phyloP scores from a whole-genome alignment of 2,888 invertebrate species.

The Tenthredo livida region DNA sequence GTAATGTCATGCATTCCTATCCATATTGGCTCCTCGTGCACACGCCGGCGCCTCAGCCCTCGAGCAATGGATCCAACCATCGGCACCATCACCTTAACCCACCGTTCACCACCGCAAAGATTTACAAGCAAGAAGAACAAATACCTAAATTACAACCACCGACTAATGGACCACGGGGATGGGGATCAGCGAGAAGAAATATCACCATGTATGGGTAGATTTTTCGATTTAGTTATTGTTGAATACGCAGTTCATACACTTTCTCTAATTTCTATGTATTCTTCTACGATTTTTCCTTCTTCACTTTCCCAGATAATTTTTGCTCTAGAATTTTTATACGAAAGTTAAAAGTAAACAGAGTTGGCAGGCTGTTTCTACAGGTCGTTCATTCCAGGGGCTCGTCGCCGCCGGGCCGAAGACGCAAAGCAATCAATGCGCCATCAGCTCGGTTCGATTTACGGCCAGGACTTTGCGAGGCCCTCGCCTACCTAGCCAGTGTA shows the following conservation, averaged over 20 bases:
- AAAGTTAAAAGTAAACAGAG: slow-evolving; percentile 22
- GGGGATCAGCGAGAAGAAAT: slow-evolving; percentile 35
- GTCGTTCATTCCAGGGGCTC: slow-evolving; percentile 24
- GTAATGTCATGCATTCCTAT: slow-evolving; percentile 78
- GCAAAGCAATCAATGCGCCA: slow-evolving; percentile 76
- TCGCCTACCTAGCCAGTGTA: slow-evolving; percentile 43
- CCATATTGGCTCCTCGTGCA: slow-evolving; percentile 74
- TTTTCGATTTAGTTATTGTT: background rate
- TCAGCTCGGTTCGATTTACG: slow-evolving; percentile 76
- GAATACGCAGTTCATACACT: background rate
- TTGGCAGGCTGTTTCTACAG: slow-evolving; percentile 18
- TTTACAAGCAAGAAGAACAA: slow-evolving; percentile 77
- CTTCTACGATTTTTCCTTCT: background rate
- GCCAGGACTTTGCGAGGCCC: slow-evolving; percentile 72
- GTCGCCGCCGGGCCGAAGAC: slow-evolving; percentile 62
- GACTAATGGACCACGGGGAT: slow-evolving; percentile 70
- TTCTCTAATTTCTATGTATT: background rate
- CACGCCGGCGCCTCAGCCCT: slow-evolving; percentile 63
- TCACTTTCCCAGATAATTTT: background rate
- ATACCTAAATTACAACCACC: slow-evolving; percentile 76
- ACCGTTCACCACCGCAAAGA: slow-evolving; percentile 60
- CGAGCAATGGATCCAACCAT: slow-evolving; percentile 66
- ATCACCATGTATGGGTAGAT: background rate
- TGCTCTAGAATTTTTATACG: background rate
- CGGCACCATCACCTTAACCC: slow-evolving; percentile 48